phyloP scores from a whole-genome alignment of 2,888 invertebrate species.

The Acleris emargana region DNA sequence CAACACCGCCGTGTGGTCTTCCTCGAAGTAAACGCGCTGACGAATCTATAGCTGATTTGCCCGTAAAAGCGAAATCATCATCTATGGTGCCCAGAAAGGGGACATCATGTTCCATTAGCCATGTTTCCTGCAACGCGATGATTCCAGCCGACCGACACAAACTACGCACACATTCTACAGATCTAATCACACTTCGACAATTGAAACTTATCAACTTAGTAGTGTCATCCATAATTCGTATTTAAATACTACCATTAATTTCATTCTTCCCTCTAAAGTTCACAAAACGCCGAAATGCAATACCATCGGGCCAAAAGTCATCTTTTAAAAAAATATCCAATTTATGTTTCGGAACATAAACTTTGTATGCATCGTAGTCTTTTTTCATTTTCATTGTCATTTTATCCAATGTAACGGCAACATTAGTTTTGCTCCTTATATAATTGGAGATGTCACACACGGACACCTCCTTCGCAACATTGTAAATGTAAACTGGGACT shows the following conservation, averaged over 20 bases:
- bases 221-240: no score
- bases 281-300: no score
- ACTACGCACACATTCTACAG: not conserved
- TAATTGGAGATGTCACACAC: not conserved
- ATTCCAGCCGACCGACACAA: not conserved
- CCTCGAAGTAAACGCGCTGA: not conserved
- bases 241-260: no score
- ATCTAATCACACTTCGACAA: no score
- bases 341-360: no score
- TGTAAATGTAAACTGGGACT: not conserved
- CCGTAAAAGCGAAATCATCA: not conserved
- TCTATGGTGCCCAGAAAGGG: not conserved
- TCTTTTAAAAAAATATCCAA: no score
- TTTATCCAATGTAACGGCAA: not conserved
- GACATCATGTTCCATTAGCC: conserved; percentile 1
- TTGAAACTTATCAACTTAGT: no score
- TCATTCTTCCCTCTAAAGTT: not conserved
- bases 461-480: not conserved
- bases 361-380: not conserved
- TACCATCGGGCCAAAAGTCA: no score
- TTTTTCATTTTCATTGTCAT: not conserved
- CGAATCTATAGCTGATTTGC: conserved; percentile 1
- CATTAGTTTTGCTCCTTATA: not conserved
- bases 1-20: no score
- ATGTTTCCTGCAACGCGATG: conserved; percentile 3